Evolutionary conservation across 2,797 vertebrate species (phyloP), one percentile per base, ranked within the genome.

Genomic region (Phalloptychus januarius): DNA sequence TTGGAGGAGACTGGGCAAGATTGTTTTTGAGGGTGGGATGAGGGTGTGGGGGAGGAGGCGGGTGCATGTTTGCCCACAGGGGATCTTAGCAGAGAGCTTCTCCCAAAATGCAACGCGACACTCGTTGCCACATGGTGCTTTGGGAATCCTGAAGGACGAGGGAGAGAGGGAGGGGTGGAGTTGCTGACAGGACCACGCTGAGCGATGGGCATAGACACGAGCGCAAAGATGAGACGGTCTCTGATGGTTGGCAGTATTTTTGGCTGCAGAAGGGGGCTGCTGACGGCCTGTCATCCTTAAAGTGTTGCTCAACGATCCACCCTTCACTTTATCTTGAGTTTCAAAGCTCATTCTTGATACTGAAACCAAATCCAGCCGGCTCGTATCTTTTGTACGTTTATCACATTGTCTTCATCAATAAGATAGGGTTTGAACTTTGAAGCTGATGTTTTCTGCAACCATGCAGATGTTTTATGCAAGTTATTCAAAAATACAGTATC

Each of bases 91-190:
- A 58, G 67, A 86, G 77, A 86, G 77, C 87, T 87, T 85, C 83
- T 90, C 91, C 89, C 90, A 92, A 91, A 92, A 94, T 94, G 91
- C 92, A 93, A 92, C 83, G 89, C 88, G 86, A 92, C 88, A 86
- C 90, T 85, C 50, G 52, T 46, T 85, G 89, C 87, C 91, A 92
- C 91, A 93, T 90, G 89, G 89, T 70, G 63, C 76, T 76, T 81
- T 82, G 86, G 84, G 89, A 87, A 88, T 91, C 87, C 83, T 89
- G 81, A 61, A 75, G 73, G 73, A 61, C 52, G 28, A 44, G 70
- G 38, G 58, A 48, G 2, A 23, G 54, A 85, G 79, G 75, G 54
- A 85, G 79, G 75, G 71, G 87, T 56, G 76, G 85, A 88, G 89
- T 72, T 86, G 89, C 88, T 90, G 91, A 93, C 89, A 84, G 85